Evolutionary conservation across 1,140 invertebrate genomes (phyloP).

Genomic region (Mesaphorura yosii): DNA sequence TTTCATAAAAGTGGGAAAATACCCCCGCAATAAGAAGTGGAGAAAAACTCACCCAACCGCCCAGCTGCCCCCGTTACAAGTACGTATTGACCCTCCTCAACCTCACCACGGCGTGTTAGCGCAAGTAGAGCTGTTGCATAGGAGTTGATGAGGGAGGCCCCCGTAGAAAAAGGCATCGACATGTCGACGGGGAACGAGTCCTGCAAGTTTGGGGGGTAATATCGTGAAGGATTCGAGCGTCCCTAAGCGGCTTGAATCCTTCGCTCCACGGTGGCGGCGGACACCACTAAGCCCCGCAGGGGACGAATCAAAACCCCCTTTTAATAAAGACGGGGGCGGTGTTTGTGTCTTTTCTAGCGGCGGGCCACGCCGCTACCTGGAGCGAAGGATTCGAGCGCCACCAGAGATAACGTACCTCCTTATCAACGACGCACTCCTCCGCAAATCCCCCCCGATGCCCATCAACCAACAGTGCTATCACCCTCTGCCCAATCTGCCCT

Average conservation of each 20-base stretch:
- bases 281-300: too few species aligned
- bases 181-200: slow-evolving; percentile 46
- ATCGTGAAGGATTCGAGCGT: too few species aligned
- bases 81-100: slow-evolving; percentile 43
- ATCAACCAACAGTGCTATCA: slow-evolving; percentile 43
- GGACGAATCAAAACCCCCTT: slow-evolving; percentile 3
- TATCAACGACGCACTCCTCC: slow-evolving; percentile 41
- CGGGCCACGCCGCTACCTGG: too few species aligned
- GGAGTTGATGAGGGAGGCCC: slow-evolving; percentile 43
- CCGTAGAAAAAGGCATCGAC: slow-evolving; percentile 38
- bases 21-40: not conserved
- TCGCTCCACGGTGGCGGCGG: too few species aligned
- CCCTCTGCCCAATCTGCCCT: slow-evolving; percentile 36
- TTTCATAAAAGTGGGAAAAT: not conserved
- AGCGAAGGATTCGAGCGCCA: too few species aligned
- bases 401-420: slow-evolving; percentile 37
- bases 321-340: slow-evolving; percentile 9
- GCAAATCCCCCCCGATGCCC: slow-evolving; percentile 42
- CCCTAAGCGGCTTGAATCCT: too few species aligned
- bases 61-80: slow-evolving; percentile 50
- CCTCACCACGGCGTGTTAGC: slow-evolving; percentile 41
- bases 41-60: slow-evolving; percentile 9
- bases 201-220: slow-evolving; percentile 37
- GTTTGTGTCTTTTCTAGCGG: slow-evolving; percentile 7
- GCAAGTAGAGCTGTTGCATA: slow-evolving; percentile 49